A percentile compares a stretch with the other conserved stretches of the same genome.
phyloP scores from a whole-genome alignment of 1,140 invertebrate genomes.

The Archivesica marissinica region DNA sequence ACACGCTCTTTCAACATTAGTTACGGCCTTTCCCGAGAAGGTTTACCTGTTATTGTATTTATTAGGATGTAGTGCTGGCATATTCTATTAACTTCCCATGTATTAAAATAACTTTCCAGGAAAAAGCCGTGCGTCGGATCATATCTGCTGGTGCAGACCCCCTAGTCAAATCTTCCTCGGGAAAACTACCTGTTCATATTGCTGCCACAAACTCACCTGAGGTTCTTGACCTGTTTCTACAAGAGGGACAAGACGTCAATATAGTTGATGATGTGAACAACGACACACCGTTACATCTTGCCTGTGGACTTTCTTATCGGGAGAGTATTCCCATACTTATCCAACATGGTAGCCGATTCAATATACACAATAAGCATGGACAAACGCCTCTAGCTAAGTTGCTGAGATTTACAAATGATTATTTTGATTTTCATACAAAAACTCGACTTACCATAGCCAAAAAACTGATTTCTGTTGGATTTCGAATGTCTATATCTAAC shows the following conservation, averaged over 20 bases:
- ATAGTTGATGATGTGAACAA: slow-evolving; percentile 62
- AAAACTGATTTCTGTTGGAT: slow-evolving; percentile 66
- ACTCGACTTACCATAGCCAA: slow-evolving; percentile 67
- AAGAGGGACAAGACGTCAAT: slow-evolving; percentile 71
- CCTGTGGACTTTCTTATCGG: slow-evolving; percentile 63
- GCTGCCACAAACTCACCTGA: slow-evolving; percentile 65
- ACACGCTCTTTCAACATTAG: too few species aligned
- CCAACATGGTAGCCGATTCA: slow-evolving; percentile 68
- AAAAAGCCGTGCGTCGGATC: slow-evolving; percentile 34
- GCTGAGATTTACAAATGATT: slow-evolving; percentile 64
- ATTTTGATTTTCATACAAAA: slow-evolving; percentile 68
- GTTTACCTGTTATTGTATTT: not conserved
- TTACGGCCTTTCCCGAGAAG: not conserved
- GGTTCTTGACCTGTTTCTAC: slow-evolving; percentile 53
- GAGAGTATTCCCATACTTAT: slow-evolving; percentile 65
- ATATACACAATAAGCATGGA: slow-evolving; percentile 64
- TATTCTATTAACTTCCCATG: not conserved
- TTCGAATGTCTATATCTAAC: slow-evolving; percentile 35
- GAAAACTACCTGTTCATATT: slow-evolving; percentile 66
- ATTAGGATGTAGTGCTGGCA: not conserved
- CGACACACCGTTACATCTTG: slow-evolving; percentile 72
- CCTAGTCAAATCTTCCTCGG: slow-evolving; percentile 33
- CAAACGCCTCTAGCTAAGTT: slow-evolving; percentile 73
- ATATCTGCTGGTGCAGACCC: slow-evolving; percentile 55
- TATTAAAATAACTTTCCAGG: slow-evolving; percentile 31